A percentile compares a stretch with the other conserved stretches of the same genome.
These are phyloP conservation scores for Zygaena filipendulae DNA, from an alignment of 2,888 invertebrate species.

Conservation along the genomic window DNA sequence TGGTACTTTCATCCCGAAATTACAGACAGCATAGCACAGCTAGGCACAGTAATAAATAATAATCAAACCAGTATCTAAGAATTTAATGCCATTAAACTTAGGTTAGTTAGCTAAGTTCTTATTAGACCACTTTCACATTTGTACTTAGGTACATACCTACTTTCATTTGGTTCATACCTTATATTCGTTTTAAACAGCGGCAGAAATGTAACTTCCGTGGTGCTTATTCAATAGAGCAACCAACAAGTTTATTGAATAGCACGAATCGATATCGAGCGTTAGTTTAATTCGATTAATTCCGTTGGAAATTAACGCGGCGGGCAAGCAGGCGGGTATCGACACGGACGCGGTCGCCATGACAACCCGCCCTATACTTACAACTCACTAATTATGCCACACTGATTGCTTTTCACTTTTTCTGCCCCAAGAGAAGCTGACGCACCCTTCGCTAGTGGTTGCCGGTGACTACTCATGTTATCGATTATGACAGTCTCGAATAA, in stretches of 20 bases:
- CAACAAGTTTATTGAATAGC: conserved; percentile 33
- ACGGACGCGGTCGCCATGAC: conserved; percentile 53
- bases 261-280: conserved; percentile 47
- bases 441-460: conserved; percentile 52
- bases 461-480: conserved; percentile 28
- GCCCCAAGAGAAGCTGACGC: conserved; percentile 61
- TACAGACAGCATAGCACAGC: too few relatives aligned
- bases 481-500: conserved; percentile 27
- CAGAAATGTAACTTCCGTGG: conserved; percentile 15
- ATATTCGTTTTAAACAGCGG: not conserved
- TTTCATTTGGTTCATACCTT: too few relatives aligned
- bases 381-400: conserved; percentile 69
- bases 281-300: conserved; percentile 62
- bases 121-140: too few relatives aligned
- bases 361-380: conserved; percentile 66
- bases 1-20: too few relatives aligned
- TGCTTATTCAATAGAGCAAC: too few relatives aligned
- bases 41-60: too few relatives aligned
- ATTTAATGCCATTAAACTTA: conserved; percentile 21
- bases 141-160: too few relatives aligned
- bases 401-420: conserved; percentile 67
- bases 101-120: conserved; percentile 64
- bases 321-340: conserved; percentile 58
- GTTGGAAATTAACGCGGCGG: conserved; percentile 61
- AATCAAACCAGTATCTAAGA: not conserved